These are phyloP conservation scores for Acanthaster planci DNA, from an alignment of 35 echinoderm and acorn worm species.

Conservation along the genomic window DNA sequence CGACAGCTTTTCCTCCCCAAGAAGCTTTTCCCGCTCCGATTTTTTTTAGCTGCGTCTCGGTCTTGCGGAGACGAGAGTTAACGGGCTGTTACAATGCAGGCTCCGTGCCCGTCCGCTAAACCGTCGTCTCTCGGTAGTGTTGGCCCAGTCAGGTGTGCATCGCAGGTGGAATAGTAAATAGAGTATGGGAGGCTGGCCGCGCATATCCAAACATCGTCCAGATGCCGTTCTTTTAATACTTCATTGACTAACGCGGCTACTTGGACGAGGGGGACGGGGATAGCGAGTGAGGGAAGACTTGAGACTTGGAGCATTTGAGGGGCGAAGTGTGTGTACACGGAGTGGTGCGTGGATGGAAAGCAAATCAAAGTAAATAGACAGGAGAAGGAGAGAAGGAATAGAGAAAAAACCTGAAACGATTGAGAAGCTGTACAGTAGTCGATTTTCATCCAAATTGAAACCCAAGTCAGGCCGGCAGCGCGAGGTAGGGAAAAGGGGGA, in stretches of 20 bases:
- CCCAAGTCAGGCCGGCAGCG: too few relatives aligned
- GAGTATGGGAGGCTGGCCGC: not conserved
- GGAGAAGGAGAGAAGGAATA: not conserved
- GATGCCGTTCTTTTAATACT: not conserved
- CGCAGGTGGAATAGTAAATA: conserved; percentile 25
- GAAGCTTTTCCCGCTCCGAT: not conserved
- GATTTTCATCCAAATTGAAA: too few relatives aligned
- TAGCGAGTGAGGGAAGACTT: not conserved
- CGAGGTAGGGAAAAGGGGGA: too few relatives aligned
- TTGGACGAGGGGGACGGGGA: not conserved
- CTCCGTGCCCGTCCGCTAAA: too few relatives aligned
- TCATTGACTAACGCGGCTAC: conserved; percentile 1
- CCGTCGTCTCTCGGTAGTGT: too few relatives aligned
- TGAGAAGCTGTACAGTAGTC: not conserved
- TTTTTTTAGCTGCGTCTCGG: too few relatives aligned
- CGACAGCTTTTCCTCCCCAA: conserved; percentile 8
- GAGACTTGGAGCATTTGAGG: conserved; percentile 3
- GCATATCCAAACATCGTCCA: conserved; percentile 19
- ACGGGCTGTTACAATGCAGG: too few relatives aligned
- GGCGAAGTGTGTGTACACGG: conserved; percentile 10
- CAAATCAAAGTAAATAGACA: conserved; percentile 8
- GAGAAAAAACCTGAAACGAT: not conserved
- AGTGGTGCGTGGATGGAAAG: conserved; percentile 10
- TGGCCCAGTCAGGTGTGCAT: not conserved
- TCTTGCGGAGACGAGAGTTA: too few relatives aligned